Evolutionary conservation across 2,888 invertebrate species (phyloP).

Genomic region (Dione vanillae): DNA sequence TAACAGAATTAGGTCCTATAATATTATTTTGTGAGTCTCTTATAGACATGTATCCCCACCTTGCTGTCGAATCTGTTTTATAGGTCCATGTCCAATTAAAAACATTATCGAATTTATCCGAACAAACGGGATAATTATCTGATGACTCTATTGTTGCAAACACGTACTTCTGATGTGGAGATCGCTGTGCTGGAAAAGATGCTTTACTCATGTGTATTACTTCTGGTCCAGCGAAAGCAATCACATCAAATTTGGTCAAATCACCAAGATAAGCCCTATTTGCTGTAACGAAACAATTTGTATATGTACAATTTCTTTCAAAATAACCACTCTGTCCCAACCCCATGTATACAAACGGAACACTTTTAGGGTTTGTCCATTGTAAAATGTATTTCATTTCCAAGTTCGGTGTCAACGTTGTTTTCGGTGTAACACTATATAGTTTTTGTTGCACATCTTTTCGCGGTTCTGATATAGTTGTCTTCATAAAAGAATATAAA

Average conservation of each 20-base stretch:
- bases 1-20: conserved; percentile 63
- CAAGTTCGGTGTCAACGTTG: not conserved
- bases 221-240: conserved; percentile 65
- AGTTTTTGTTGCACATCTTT: conserved; percentile 11
- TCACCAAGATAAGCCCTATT: conserved; percentile 54
- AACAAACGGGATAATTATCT: conserved; percentile 62
- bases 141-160: conserved; percentile 64
- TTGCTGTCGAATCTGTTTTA: conserved; percentile 63
- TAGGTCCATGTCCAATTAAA: conserved; percentile 79
- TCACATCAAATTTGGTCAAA: conserved; percentile 61
- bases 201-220: conserved; percentile 44
- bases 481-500: not conserved
- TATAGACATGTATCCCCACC: conserved; percentile 68
- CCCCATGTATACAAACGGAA: conserved; percentile 61
- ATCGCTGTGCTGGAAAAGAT: conserved; percentile 56
- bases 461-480: not conserved
- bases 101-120: conserved; percentile 55
- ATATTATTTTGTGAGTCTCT: conserved; percentile 56
- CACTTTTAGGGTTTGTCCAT: conserved; percentile 57
- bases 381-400: conserved; percentile 59
- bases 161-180: conserved; percentile 63
- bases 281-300: conserved; percentile 65
- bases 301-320: conserved; percentile 58
- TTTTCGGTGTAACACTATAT: not conserved
- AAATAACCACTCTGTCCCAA: conserved; percentile 55